A percentile compares a stretch with the other conserved stretches of the same genome.
These are phyloP conservation scores for Stomatorhinus ivindoensis DNA, from an alignment of 2,113 vertebrate genomes.

Conservation along the genomic window DNA sequence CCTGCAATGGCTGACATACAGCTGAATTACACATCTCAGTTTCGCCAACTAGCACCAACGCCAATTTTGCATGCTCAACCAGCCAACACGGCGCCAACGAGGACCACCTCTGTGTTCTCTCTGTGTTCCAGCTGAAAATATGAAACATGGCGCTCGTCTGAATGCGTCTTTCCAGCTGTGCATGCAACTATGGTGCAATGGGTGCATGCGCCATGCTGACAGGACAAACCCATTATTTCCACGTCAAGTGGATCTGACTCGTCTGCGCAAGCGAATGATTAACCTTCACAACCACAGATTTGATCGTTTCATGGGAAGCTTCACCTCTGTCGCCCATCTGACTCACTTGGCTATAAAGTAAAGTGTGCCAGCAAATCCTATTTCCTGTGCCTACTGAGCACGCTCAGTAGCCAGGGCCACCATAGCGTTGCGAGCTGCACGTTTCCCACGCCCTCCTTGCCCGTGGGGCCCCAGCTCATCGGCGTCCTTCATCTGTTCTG, in stretches of 20 bases:
- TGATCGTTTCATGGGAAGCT: slow-evolving; percentile 21
- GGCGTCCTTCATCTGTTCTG: slow-evolving; percentile 12
- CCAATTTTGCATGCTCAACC: background rate
- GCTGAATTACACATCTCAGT: background rate
- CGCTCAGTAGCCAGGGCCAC: slow-evolving; percentile 23
- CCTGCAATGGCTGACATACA: background rate
- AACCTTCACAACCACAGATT: background rate
- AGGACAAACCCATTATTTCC: background rate
- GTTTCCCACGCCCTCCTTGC: slow-evolving; percentile 41
- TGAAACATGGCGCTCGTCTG: background rate
- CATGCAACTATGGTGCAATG: background rate
- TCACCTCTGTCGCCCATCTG: slow-evolving; percentile 19
- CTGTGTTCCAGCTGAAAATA: background rate
- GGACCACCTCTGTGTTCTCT: background rate
- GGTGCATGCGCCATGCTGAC: background rate
- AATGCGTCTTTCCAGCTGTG: background rate
- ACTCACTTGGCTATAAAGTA: slow-evolving; percentile 24
- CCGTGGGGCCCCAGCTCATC: slow-evolving; percentile 12
- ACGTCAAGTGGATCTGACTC: background rate
- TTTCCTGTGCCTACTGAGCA: slow-evolving; percentile 34
- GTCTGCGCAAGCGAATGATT: background rate
- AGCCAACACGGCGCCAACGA: background rate
- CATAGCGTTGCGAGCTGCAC: slow-evolving; percentile 21
- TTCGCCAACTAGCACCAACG: background rate
- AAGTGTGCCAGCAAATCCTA: slow-evolving; percentile 36